These are phyloP conservation scores for Pagetopsis macropterus DNA, from an alignment of 2,797 vertebrate genomes.

Conservation along the genomic window DNA sequence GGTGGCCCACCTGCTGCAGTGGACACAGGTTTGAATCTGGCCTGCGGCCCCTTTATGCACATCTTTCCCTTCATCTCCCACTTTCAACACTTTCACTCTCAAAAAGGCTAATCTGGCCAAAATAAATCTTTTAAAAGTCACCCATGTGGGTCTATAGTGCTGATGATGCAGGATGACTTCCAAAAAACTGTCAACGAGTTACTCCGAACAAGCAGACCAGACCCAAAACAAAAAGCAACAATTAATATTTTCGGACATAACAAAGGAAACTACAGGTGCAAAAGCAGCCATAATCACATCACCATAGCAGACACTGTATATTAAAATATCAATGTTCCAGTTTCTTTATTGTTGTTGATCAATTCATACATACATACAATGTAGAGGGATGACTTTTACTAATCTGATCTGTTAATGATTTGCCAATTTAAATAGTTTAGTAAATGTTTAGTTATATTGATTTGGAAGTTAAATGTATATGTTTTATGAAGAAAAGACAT, in stretches of 20 bases:
- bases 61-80: too few species aligned
- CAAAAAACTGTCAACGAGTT: not conserved
- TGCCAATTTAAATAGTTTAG: too few species aligned
- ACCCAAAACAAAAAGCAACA: not conserved
- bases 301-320: not conserved
- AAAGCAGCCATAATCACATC: not conserved
- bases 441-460: slow-evolving; percentile 14
- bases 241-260: not conserved
- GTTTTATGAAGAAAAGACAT: not conserved
- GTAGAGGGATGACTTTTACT: not conserved
- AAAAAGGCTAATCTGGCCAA: too few species aligned
- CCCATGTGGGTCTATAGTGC: not conserved
- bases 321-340: not conserved
- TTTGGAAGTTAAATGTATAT: not conserved
- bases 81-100: too few species aligned
- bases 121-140: too few species aligned
- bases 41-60: too few species aligned
- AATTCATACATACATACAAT: slow-evolving; percentile 13
- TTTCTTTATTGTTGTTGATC: slow-evolving; percentile 21
- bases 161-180: not conserved
- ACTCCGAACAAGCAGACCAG: not conserved
- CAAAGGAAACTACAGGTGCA: slow-evolving; percentile 1
- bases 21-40: too few species aligned
- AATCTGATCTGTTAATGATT: too few species aligned
- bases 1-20: too few species aligned